A percentile compares a stretch with the other conserved stretches of the same genome.
Evolutionary conservation across 2,113 vertebrate genomes (phyloP).

Genomic region (Corythornis cristatus): DNA sequence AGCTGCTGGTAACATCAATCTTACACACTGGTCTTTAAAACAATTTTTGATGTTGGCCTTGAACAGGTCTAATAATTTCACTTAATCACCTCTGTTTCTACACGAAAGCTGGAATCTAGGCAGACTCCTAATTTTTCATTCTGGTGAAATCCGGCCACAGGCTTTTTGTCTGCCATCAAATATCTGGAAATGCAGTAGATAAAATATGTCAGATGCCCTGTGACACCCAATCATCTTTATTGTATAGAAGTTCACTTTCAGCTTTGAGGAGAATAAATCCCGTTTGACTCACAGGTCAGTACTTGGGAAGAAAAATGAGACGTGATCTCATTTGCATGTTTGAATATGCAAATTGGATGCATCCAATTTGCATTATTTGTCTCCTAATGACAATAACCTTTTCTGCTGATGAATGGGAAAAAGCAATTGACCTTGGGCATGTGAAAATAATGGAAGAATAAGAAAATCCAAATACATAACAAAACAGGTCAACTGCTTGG

Average conservation of each 20-base stretch:
- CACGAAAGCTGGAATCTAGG: constrained; percentile 24
- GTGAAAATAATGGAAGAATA: not conserved
- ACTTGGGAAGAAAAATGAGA: constrained; percentile 47
- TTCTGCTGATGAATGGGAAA: not conserved
- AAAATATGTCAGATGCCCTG: constrained; percentile 26
- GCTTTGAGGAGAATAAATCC: constrained; percentile 38
- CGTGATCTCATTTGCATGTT: not conserved
- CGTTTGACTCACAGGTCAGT: constrained; percentile 11
- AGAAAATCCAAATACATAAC: not conserved
- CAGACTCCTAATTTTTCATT: constrained; percentile 54
- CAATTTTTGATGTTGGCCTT: constrained; percentile 49
- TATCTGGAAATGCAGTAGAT: constrained; percentile 25
- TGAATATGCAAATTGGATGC: constrained; percentile 20
- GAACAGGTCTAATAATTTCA: constrained; percentile 58
- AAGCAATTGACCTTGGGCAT: not conserved
- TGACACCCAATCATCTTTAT: constrained; percentile 46
- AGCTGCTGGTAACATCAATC: constrained; percentile 18
- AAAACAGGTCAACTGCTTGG: not conserved
- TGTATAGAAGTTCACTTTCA: constrained; percentile 15
- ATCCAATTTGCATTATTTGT: constrained; percentile 28
- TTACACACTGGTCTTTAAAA: constrained; percentile 28
- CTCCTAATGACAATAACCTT: constrained; percentile 40
- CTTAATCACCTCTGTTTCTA: constrained; percentile 58
- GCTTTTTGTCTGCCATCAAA: constrained; percentile 32
- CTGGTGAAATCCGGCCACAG: constrained; percentile 8